phyloP scores from a whole-genome alignment of 2,797 vertebrate species.

The Mus caroli region DNA sequence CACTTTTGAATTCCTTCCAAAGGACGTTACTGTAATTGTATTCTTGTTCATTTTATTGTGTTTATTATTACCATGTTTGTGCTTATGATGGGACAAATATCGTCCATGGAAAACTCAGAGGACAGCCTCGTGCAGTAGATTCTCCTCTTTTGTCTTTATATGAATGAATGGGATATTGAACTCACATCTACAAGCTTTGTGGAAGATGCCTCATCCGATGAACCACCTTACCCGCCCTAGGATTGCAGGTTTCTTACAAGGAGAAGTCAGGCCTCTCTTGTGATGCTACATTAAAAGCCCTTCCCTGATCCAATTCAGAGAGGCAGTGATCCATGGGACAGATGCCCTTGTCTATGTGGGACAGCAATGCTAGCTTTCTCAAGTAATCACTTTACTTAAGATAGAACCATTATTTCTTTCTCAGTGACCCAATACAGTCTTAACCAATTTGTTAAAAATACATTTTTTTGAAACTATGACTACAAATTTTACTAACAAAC shows the following conservation, averaged over 20 bases:
- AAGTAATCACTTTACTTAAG: constrained; percentile 33
- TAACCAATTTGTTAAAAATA: constrained; percentile 68
- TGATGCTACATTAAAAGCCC: not conserved
- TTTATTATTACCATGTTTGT: not conserved
- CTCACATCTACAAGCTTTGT: not conserved
- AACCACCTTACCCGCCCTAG: not conserved
- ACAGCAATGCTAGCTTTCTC: not conserved
- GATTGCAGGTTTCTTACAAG: constrained; percentile 29
- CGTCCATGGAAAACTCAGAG: not conserved
- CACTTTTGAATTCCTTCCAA: constrained; percentile 52
- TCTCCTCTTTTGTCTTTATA: not conserved
- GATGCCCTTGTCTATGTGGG: not conserved
- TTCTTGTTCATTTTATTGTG: not conserved
- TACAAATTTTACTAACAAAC: constrained; percentile 70
- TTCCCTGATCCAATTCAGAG: constrained; percentile 41
- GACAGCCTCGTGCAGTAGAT: not conserved
- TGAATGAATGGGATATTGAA: not conserved
- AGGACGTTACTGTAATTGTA: not conserved
- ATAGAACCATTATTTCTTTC: constrained; percentile 63
- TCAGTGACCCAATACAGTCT: constrained; percentile 72
- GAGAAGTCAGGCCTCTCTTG: constrained; percentile 4
- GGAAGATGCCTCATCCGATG: not conserved
- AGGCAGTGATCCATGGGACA: not conserved
- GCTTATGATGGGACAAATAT: not conserved
- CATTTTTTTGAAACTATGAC: constrained; percentile 43